Base-by-base conservation (phyloP, 2,888 invertebrate species). In the Acrobasis repandana region DNA sequence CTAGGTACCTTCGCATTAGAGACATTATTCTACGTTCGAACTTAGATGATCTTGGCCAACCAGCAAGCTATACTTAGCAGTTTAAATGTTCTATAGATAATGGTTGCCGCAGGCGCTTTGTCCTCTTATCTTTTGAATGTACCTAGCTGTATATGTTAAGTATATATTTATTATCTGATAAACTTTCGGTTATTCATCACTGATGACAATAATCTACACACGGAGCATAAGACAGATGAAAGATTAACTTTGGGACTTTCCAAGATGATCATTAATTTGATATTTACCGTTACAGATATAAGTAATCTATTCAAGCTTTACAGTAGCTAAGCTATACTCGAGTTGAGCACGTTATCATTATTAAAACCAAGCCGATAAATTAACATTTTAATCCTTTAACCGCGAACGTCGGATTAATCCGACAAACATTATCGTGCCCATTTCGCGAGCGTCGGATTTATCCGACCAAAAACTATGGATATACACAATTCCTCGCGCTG, bases 1-100 rank as follows among this genome's bases (percentile, higher is more conserved):
- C 16, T 36, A 16, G 36, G 34, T 54, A 54, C 43, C 38, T 52
- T 11, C 18, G 43, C 11, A 20, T 54, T 43, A 38, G 10, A 38
- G 15, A 34, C 43, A 56, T 50, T 62, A 60, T 28, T 64, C 59
- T 64, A 51, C 58, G 58, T 50, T 33, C 36, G 50, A 43, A 62
- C 49, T 56, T 50, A 62, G 62, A 65, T 67, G 60, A 65, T 63
- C 64, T 58, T 34, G 46, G 28, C 63, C 60, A 59, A 65, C 62
- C 58, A 62, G 58, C 63, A 66, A 65, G 65, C 63, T 67, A 64
- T 67, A 65, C 61, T 68, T 68, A 65, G 61, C 61, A 56, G 58
- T 62, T 61, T 62, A 62, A 66, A 60, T 62, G 57, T 49, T 54
- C 61, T 63, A 63, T 38, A 63, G 63, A 66, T 64, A 63, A 66